Evolutionary conservation across 2,113 vertebrate genomes (phyloP), one percentile per base, ranked within the genome.

Genomic region (Engraulis encrasicolus): DNA sequence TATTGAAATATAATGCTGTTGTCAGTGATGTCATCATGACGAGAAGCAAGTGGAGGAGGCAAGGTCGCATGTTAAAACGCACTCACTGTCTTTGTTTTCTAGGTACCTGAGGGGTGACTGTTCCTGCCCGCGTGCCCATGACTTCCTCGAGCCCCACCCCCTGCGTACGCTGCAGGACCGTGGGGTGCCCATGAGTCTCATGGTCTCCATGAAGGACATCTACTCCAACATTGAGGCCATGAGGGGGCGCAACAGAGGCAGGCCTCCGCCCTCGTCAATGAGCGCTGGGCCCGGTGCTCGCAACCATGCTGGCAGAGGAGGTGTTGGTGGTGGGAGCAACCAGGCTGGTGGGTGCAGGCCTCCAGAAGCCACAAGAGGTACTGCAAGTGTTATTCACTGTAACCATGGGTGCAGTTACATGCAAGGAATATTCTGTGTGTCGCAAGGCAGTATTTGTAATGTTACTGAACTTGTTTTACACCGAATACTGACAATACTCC

Each of bases 221-320:
- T 95, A 94, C 79, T 78, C 84, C 0, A 94, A 95, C 85, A 93
- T 88, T 37, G 36, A 88, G 20, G 87, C 80, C 19, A 36, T 95
- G 86, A 86, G 85, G 78, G 45, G 19, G 36, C 82, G 17, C 19
- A 34, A 20, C 12, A 85, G 79, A 52, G 45, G 11, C 31, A 82
- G 48, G 6, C 79, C 14, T 19, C 1, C 19, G 23, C 1, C 27
- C n/a, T n/a, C n/a, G 23, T 23, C 27, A 54, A 34, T 0, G 20
- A 78, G 27, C 2, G 34, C 58, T 27, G 36, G 61, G 19, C 1
- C 45, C 17, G 34, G 6, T 19, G 48, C 23, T 37, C 19, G 7
- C 45, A 79, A 34, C n/a, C n/a, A n/a, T n/a, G n/a, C n/a, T n/a
- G n/a, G n/a, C n/a, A n/a, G n/a, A n/a, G n/a, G n/a, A n/a, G n/a